These are phyloP conservation scores for Uropetala carovei DNA, from an alignment of 2,888 invertebrate species.

Conservation along the genomic window DNA sequence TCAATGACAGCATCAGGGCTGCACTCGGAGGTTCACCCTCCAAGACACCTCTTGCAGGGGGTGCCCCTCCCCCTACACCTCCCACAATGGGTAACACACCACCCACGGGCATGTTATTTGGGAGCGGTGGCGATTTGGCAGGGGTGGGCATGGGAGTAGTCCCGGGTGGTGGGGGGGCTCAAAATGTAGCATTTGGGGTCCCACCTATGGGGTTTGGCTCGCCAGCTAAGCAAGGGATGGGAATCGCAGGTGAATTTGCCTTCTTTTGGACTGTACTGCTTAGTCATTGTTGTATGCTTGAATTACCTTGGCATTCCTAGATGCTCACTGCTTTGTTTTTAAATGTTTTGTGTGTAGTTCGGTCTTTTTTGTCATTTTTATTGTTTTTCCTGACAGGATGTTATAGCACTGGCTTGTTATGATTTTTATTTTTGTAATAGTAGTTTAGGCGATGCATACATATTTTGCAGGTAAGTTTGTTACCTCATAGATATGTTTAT, in stretches of 20 bases:
- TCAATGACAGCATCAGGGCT: conserved; percentile 83
- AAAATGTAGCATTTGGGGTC: conserved; percentile 73
- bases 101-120: conserved; percentile 51
- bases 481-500: conserved; percentile 5
- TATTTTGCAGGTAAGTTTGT: conserved; percentile 53
- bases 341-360: conserved; percentile 71
- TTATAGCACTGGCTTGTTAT: conserved; percentile 68
- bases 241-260: conserved; percentile 74
- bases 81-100: conserved; percentile 60
- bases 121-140: conserved; percentile 69
- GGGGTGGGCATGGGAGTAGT: conserved; percentile 70
- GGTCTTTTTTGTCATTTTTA: conserved; percentile 67
- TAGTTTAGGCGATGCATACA: conserved; percentile 17
- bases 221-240: conserved; percentile 76
- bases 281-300: conserved; percentile 62
- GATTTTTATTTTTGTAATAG: conserved; percentile 67
- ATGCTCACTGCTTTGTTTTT: conserved; percentile 70
- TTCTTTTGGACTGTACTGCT: conserved; percentile 49
- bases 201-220: conserved; percentile 74
- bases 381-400: conserved; percentile 66
- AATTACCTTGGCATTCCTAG: conserved; percentile 71
- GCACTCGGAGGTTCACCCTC: conserved; percentile 81
- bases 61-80: conserved; percentile 65
- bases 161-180: conserved; percentile 71
- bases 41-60: conserved; percentile 68